phyloP scores from a whole-genome alignment of 2,113 vertebrate species.

The Otocyon megalotis region DNA sequence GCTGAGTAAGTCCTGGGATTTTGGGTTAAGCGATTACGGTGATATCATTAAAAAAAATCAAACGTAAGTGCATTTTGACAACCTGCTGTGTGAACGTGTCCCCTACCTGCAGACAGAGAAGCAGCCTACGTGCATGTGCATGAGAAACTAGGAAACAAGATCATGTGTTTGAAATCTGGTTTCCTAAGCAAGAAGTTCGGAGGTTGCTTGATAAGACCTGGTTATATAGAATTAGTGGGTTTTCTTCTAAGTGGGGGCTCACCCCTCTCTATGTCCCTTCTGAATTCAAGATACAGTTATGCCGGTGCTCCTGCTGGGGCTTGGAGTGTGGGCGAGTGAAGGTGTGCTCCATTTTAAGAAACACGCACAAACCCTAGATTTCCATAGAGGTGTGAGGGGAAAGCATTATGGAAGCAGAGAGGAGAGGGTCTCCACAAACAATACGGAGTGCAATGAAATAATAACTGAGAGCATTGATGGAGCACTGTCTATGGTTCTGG shows the following conservation, averaged over 20 bases:
- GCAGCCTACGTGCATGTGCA: fast-evolving
- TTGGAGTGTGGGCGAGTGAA: background rate
- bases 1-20: constrained; percentile 15
- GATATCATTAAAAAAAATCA: constrained; percentile 55
- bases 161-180: background rate
- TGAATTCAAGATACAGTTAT: background rate
- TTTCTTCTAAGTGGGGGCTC: background rate
- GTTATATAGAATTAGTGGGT: background rate
- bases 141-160: background rate
- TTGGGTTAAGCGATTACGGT: background rate
- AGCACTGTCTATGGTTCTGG: background rate
- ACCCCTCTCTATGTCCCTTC: background rate
- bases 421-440: background rate
- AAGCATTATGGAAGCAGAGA: background rate
- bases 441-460: background rate
- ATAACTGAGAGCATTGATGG: background rate
- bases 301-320: background rate
- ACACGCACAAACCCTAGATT: background rate
- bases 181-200: background rate
- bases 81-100: background rate
- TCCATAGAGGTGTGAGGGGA: background rate
- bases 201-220: background rate
- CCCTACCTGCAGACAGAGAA: background rate
- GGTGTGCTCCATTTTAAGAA: background rate
- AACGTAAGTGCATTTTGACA: background rate